Base-by-base conservation (phyloP, 2,797 vertebrate species). In the Petrocephalus schoutedeni region DNA sequence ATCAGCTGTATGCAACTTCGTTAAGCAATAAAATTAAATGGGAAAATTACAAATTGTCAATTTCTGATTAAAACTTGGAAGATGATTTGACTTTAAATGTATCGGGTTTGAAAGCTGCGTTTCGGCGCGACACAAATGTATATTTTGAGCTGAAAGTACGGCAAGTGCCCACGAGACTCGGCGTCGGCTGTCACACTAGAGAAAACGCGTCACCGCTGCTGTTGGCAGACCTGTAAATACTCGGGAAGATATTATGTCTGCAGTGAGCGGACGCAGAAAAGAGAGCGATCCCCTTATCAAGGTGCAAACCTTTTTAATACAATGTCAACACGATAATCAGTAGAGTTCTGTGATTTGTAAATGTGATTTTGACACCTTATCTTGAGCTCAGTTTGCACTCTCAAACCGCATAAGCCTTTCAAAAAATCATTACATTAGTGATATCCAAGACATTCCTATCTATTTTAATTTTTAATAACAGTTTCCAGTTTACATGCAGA, bases 271-370 rank as follows among this genome's bases (percentile, higher is more conserved):
- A 80, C 16, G 74, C 74, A 6, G 74, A 80, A 56, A 80, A 57
- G 53, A 80, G 58, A 49, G 57, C 54, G 41, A 80, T 51, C 32
- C 54, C 5, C 56, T 83, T 82, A 61, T 82, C 45, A 41, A 41
- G 54, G 54, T 82, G 36, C 36, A 56, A 87, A 87, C 86, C 74
- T 86, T 87, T 87, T 87, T 87, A 87, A 87, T 87, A 87, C 86
- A 87, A 87, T 87, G 58, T 59, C 67, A 67, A 87, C 86, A 87
- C 83, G 21, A 67, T 88, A 71, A 85, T 54, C 67, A 67, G 32
- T 32, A 57, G 61, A 57, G 54, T 80, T 80, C 58, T 9, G 58
- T 74, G 21, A 67, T 88, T 23, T 80, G 36, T 51, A 86, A 64
- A 58, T 57, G 36, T 45, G 57, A 54, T 7, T 87, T 57, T 83